Percentiles rank a stretch among this genome's conserved stretches.
Conservation (phyloP, 2,113 vertebrate genomes). For the Gallinago media region DNA sequence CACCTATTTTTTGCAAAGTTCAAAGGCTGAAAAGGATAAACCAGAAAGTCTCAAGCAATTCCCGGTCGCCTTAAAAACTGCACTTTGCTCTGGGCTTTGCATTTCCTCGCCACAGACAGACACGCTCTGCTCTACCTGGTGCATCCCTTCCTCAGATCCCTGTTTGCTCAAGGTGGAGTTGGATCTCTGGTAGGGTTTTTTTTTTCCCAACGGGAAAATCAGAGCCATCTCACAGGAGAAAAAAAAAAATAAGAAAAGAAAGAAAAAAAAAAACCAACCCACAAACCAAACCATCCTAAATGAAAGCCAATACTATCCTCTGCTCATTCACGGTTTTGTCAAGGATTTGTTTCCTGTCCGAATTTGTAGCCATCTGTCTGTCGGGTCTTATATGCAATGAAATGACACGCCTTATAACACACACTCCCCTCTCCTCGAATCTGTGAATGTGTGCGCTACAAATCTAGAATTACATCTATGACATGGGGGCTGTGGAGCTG, state of each 20-base stretch:
- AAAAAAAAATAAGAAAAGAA: too few relatives aligned
- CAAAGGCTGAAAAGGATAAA: accelerated
- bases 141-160: neutral
- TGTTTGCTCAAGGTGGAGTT: neutral
- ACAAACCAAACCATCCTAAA: neutral
- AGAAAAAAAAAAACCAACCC: too few relatives aligned
- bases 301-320: neutral
- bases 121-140: neutral
- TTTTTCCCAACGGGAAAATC: neutral
- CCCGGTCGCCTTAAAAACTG: neutral
- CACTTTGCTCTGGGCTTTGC: neutral
- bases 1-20: neutral
- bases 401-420: neutral
- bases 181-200: neutral
- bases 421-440: neutral
- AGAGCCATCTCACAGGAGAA: accelerated
- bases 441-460: neutral
- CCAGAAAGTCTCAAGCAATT: neutral
- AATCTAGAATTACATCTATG: constrained; percentile 3
- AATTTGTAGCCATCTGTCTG: constrained; percentile 40
- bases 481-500: neutral
- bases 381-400: neutral
- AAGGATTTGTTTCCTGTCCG: constrained; percentile 14
- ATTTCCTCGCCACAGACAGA: neutral
- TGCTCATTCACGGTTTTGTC: neutral